These are phyloP conservation scores for Aromia moschata DNA, from an alignment of 2,888 invertebrate genomes.

Conservation along the genomic window DNA sequence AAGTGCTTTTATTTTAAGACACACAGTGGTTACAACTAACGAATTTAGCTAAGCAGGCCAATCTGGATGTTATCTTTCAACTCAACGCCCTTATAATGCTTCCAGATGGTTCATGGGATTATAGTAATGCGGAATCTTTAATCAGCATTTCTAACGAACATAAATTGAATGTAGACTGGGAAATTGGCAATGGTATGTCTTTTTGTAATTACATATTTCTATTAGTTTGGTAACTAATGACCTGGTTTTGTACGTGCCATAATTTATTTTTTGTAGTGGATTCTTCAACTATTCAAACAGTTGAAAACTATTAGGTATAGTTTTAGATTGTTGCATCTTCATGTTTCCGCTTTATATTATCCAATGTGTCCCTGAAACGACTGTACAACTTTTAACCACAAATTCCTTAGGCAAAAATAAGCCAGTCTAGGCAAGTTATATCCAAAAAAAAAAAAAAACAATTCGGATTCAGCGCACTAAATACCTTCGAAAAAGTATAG, in stretches of 20 bases:
- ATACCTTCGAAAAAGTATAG: too few species aligned
- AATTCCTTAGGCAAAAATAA: conserved; percentile 70
- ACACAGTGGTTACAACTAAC: conserved; percentile 71
- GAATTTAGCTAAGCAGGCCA: conserved; percentile 67
- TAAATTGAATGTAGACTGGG: conserved; percentile 70
- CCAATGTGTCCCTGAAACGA: too few species aligned
- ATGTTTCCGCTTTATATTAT: too few species aligned
- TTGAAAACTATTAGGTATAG: too few species aligned
- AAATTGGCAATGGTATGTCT: conserved; percentile 72
- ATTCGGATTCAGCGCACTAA: too few species aligned
- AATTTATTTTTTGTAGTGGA: too few species aligned
- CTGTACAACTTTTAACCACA: too few species aligned
- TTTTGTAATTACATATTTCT: too few species aligned
- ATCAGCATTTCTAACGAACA: conserved; percentile 70
- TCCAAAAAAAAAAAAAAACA: conserved; percentile 66
- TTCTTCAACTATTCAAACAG: too few species aligned
- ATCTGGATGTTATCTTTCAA: conserved; percentile 74
- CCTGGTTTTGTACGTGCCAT: too few species aligned
- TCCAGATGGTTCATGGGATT: conserved; percentile 70
- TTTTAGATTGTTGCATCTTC: too few species aligned
- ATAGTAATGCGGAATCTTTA: conserved; percentile 71
- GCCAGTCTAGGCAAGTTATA: conserved; percentile 72
- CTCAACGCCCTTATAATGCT: conserved; percentile 74
- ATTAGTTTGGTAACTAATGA: too few species aligned
- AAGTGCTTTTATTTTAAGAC: conserved; percentile 47